A percentile compares a stretch with the other conserved stretches of the same genome.
These are phyloP conservation scores for Furnarius figulus DNA, from an alignment of 2,113 vertebrate genomes.

Conservation along the genomic window DNA sequence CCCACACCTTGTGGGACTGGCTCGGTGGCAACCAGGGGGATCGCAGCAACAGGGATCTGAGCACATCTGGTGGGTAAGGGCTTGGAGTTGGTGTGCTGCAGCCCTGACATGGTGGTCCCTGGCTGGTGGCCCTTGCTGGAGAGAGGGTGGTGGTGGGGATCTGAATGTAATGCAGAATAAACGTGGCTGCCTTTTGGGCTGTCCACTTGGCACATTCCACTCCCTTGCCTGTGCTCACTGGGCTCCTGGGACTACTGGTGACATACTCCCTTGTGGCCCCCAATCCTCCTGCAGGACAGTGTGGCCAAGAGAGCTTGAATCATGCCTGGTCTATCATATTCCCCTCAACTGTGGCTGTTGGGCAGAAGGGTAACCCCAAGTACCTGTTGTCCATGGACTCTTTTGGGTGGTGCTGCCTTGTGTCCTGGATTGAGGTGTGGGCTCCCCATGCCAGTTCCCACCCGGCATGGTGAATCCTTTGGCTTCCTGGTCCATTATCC, in stretches of 20 bases:
- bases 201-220: accelerated
- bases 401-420: background rate
- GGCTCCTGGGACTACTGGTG: background rate
- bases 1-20: accelerated
- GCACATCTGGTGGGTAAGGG: background rate
- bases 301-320: accelerated
- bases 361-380: background rate
- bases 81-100: background rate
- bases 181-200: background rate
- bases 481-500: background rate
- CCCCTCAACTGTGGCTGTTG: accelerated
- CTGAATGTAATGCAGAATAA: background rate
- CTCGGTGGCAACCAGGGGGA: background rate
- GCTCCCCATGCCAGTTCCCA: accelerated
- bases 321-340: accelerated
- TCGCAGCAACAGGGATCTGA: accelerated
- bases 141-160: background rate
- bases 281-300: accelerated
- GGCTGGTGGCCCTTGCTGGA: background rate
- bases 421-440: background rate
- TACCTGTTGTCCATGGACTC: background rate
- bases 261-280: background rate
- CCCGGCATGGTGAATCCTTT: background rate
- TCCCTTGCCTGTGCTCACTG: accelerated
- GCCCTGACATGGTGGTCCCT: background rate